Evolutionary conservation across 1,140 invertebrate species (phyloP), one percentile per base, ranked within the genome.

Genomic region (Globodera ellingtonae): DNA sequence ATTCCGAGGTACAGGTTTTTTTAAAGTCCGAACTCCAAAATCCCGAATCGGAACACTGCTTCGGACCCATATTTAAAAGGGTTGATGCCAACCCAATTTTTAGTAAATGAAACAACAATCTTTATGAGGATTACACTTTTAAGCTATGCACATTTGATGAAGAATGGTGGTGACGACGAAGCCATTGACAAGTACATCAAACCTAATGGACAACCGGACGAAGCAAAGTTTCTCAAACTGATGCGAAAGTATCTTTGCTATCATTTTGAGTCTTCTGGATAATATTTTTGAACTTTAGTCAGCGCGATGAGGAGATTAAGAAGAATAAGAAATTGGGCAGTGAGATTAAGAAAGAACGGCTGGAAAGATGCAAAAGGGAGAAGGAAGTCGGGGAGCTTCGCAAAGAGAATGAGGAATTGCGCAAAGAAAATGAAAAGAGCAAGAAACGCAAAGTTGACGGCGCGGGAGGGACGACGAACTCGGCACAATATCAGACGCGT

Each of bases 171-270:
- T 24, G 69, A 81, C 7, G 78, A 81, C 6, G 46, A 9, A 13
- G 78, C 7, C 13, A 48, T 81, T 52, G 78, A 81, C 44, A 35
- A 18, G n/a, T 81, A 79, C 50, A 52, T 77, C 9, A 59, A 47
- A 9, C 21, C n/a, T 47, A 71, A 72, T 72, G 80, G 80, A 2
- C 75, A 81, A 18, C 75, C 78, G 10, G 72, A 48, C 65, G 24
- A 44, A 52, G 44, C 66, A 10, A 77, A 81, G 67, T 81, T 81
- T 73, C 47, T 81, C 44, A 67, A 81, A 6, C 35, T 81, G 21
- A 13, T 81, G 50, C 59, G 62, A 67, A 77, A 62, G 75, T 77
- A 15, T 15, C 15, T 69, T 69, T 15, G 35, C 35, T 35, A 35
- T 35, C 35, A 35, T 35, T 35, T 35, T 2, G 35, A 35, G 35